Conservation (phyloP, 2,113 vertebrate species). For the Orycteropus afer region DNA sequence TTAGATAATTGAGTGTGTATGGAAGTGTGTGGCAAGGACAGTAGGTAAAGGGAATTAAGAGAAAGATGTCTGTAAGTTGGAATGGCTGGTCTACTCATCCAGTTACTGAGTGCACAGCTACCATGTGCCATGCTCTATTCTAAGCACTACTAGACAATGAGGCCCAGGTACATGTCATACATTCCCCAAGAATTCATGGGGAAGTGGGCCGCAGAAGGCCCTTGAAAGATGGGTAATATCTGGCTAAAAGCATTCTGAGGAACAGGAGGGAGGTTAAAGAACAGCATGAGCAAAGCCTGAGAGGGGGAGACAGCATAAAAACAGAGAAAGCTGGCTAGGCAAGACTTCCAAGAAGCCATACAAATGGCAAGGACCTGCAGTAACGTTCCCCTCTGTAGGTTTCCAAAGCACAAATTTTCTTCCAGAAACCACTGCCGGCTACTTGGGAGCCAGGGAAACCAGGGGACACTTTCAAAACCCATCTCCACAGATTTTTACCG, state of each 20-base stretch:
- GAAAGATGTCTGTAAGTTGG: background rate
- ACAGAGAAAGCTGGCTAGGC: background rate
- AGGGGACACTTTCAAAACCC: background rate
- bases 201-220: background rate
- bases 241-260: background rate
- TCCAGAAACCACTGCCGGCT: background rate
- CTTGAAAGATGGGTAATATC: background rate
- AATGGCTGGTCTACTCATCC: background rate
- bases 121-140: background rate
- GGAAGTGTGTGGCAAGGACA: background rate
- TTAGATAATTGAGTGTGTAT: background rate
- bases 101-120: background rate
- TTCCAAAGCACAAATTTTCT: background rate
- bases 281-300: background rate
- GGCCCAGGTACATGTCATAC: background rate
- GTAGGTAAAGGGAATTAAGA: background rate
- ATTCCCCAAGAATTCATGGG: background rate
- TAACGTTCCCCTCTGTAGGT: background rate
- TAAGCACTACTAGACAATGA: background rate
- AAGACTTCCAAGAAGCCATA: background rate
- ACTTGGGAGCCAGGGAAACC: background rate
- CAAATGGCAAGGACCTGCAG: rapidly evolving
- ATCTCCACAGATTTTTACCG: background rate
- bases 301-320: background rate
- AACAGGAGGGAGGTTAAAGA: background rate